Evolutionary conservation across 2,797 vertebrate species (phyloP), one percentile per base, ranked within the genome.

Genomic region (Pampus argenteus): DNA sequence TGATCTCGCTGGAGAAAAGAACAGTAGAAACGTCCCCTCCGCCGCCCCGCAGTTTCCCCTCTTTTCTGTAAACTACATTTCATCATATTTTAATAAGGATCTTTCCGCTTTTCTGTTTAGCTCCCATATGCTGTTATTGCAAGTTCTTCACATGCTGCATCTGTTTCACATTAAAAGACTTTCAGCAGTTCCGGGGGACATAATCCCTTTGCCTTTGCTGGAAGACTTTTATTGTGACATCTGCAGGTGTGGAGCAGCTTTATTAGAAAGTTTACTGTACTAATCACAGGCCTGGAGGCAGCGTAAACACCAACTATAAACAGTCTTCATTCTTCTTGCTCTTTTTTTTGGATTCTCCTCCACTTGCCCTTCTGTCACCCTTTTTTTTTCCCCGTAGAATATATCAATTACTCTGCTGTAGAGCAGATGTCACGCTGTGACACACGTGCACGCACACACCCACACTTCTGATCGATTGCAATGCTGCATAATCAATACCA

Each of bases 381-480:
- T 75, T 69, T 71, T 72, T 77, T 81, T 71, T 76, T 83, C n/a
- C n/a, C n/a, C n/a, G 71, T 74, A 90, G 88, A 92, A 90, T 91
- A 87, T 91, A 88, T 93, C 92, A 95, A 92, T 95, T 94, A 94
- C 91, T 91, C 81, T 89, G 75, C 61, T 90, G 89, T 91, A 86
- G 93, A 88, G 87, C 90, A 92, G 84, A 87, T 93, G 92, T 95
- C 90, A 86, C 89, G 92, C 93, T 89, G 91, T 92, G 88, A 81
- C 72, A 86, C 60, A 61, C 73, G 61, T 40, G 59, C 66, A 48
- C 65, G 58, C 63, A 94, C 95, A 90, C 91, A 92, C 89, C 70
- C 89, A 93, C 91, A 93, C 89, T 61, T 63, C 59, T 86, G 91
- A 97, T 96, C 89, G 94, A 96, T 95, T 84, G 88, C 92, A 57